Percentiles rank a stretch among this genome's conserved stretches.
phyloP scores from a whole-genome alignment of 2,888 invertebrate genomes.

The Keiferia lycopersicella region DNA sequence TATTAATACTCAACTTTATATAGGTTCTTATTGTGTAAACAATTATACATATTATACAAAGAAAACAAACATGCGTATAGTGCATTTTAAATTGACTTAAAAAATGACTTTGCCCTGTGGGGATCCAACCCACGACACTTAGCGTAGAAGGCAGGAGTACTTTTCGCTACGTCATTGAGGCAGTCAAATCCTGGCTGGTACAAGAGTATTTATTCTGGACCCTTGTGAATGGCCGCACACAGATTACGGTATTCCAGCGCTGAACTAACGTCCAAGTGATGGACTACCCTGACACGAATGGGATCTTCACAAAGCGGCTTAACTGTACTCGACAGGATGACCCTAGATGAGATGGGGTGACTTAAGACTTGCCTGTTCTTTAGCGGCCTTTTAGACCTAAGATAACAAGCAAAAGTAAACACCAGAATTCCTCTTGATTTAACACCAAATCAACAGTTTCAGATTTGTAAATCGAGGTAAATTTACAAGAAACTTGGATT shows the following conservation, averaged over 20 bases:
- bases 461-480: slow-evolving; percentile 53
- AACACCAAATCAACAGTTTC: slow-evolving; percentile 49
- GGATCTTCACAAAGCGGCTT: slow-evolving; percentile 62
- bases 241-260: slow-evolving; percentile 56
- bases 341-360: slow-evolving; percentile 58
- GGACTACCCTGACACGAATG: slow-evolving; percentile 66
- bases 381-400: too few species aligned
- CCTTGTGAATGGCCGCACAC: slow-evolving; percentile 41
- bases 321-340: slow-evolving; percentile 72
- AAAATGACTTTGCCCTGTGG: too few species aligned
- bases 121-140: too few species aligned
- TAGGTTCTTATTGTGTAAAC: too few species aligned
- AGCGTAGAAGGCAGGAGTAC: too few species aligned
- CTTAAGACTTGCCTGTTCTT: slow-evolving; percentile 49
- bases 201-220: background rate
- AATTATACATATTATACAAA: too few species aligned
- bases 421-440: slow-evolving; percentile 40
- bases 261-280: slow-evolving; percentile 47
- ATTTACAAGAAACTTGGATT: slow-evolving; percentile 67
- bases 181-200: too few species aligned
- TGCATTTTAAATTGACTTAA: too few species aligned
- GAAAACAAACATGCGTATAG: too few species aligned
- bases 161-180: too few species aligned
- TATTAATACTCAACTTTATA: too few species aligned
- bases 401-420: slow-evolving; percentile 45